Evolutionary conservation across 2,888 invertebrate species (phyloP).

Genomic region (Monochamus alternatus): DNA sequence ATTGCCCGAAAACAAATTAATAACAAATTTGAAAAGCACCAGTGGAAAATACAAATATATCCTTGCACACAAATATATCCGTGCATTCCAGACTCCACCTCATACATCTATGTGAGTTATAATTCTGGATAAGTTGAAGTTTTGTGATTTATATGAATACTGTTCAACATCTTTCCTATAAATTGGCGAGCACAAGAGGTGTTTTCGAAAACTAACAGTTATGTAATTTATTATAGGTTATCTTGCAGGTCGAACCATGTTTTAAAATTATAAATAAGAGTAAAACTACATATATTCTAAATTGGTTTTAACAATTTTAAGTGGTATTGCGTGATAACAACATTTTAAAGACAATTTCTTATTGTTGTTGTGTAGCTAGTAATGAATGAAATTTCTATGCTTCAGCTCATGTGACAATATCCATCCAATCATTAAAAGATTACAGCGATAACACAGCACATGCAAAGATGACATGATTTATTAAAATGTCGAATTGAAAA

Average conservation of each 20-base stretch:
- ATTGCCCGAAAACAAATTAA: conserved; percentile 27
- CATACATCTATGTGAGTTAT: conserved; percentile 54
- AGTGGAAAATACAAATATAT: conserved; percentile 20
- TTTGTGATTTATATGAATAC: conserved; percentile 48
- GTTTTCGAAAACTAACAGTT: conserved; percentile 55
- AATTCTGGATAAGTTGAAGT: conserved; percentile 53
- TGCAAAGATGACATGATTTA: too few species aligned
- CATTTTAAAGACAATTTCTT: too few species aligned
- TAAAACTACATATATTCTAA: background rate
- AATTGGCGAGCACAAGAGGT: conserved; percentile 54
- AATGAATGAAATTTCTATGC: too few species aligned
- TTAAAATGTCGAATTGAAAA: too few species aligned
- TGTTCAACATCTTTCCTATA: conserved; percentile 47
- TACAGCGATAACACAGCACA: too few species aligned
- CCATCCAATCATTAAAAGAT: too few species aligned
- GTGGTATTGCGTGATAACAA: too few species aligned
- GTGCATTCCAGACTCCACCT: conserved; percentile 31
- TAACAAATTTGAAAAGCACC: conserved; percentile 23
- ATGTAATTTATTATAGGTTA: conserved; percentile 53
- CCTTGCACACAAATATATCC: conserved; percentile 17
- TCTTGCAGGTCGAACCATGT: conserved; percentile 33
- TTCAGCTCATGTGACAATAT: too few species aligned
- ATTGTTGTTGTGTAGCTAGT: too few species aligned
- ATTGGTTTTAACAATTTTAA: too few species aligned
- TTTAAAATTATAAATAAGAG: conserved; percentile 22